Base-by-base conservation (phyloP, 2,888 invertebrate species). In the Nymphalis polychloros region DNA sequence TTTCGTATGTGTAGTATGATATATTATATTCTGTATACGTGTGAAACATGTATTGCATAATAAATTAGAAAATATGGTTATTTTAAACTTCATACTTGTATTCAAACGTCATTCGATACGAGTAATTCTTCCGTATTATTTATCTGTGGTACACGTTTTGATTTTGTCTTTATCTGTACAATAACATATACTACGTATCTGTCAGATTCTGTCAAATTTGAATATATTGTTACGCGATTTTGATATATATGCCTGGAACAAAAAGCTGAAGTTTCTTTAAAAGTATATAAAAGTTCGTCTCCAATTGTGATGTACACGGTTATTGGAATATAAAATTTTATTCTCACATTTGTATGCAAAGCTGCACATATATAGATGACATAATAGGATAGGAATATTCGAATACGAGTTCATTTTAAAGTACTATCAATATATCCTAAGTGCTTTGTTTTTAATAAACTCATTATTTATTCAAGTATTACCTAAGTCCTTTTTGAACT, bases 21-120 rank as follows among this genome's bases (percentile, higher is more conserved):
- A 64, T 68, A 62, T 84, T 82, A 82, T 79, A 81, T 84, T 78
- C 81, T 72, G 68, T 69, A 78, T 76, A 77, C 79, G 77, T 69
- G 75, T 70, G 63, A 65, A 60, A 73, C 80, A 73, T 75, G 73
- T 46, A 67, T 74, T 75, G 86, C 79, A 86, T 87, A 77, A 73
- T 72, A 79, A 84, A 77, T 59, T 70, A 72, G 67, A 69, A 64
- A 67, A 74, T 78, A 77, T 77, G 73, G 73, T 69, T 73, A 77
- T 79, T 79, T 79, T 73, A 71, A 73, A 76, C 75, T 57, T 41
- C 55, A 62, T 53, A 17, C 53, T 27, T 55, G n/a, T 55, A 55
- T 27, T 27, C 23, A 16, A 41, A 62, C 20, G 19, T 49, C 47
- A 6, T 8, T 47, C 47, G 27, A 31, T 19, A 59, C 27, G n/a